A percentile compares a stretch with the other conserved stretches of the same genome.
These are phyloP conservation scores for Polia nebulosa DNA, from an alignment of 2,888 invertebrate species.

Conservation along the genomic window DNA sequence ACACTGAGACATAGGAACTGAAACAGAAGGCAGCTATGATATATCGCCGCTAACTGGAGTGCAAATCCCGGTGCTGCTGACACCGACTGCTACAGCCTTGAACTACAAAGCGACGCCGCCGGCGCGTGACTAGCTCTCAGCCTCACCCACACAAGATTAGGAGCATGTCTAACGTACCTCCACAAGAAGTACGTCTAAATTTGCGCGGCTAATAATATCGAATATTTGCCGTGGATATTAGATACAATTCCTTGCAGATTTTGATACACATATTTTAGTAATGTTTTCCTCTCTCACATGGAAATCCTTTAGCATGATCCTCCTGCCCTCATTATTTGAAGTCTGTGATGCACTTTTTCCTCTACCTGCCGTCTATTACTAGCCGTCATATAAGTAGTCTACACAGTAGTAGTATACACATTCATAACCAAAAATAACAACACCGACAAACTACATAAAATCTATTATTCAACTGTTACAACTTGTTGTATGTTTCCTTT, in stretches of 20 bases:
- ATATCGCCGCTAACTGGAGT: conserved; percentile 7
- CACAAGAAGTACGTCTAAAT: background rate
- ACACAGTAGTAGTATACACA: too few relatives aligned
- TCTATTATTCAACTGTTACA: background rate
- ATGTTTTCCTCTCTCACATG: background rate
- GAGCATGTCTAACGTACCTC: background rate
- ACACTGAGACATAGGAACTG: background rate
- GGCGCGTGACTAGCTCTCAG: background rate
- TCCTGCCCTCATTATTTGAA: background rate
- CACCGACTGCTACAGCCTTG: conserved; percentile 6
- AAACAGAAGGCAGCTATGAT: background rate
- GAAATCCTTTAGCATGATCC: too few relatives aligned
- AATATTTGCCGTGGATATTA: background rate
- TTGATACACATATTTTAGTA: background rate
- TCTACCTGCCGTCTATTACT: too few relatives aligned
- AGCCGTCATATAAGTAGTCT: background rate
- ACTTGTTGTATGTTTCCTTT: background rate
- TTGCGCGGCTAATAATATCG: background rate
- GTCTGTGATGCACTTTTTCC: background rate
- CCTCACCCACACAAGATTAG: background rate
- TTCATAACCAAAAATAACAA: background rate
- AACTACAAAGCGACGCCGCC: background rate
- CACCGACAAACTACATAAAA: background rate
- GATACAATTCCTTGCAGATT: background rate
- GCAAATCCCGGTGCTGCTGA: background rate